Conservation (phyloP, 2,888 invertebrate genomes). For the Caenorhabditis becei region DNA sequence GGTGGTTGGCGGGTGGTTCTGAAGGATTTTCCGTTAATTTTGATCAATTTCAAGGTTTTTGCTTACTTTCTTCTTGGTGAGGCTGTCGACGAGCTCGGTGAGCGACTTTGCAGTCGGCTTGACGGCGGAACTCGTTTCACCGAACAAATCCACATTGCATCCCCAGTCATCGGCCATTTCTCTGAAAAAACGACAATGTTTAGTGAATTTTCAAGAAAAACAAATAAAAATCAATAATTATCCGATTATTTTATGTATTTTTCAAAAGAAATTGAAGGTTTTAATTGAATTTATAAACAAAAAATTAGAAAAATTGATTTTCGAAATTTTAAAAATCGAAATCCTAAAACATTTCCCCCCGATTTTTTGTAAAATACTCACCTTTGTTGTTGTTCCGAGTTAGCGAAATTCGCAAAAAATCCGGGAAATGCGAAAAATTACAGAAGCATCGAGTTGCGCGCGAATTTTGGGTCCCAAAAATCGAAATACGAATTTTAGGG, state of each 20-base stretch:
- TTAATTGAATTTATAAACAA: neutral
- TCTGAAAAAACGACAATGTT: slow-evolving; percentile 19
- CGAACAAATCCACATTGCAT: slow-evolving; percentile 62
- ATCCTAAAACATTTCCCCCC: slow-evolving; percentile 14
- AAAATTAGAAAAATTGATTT: neutral
- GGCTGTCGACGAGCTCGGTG: slow-evolving; percentile 55
- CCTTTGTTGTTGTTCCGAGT: slow-evolving; percentile 32
- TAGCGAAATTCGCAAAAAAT: slow-evolving; percentile 25
- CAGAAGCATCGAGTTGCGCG: slow-evolving; percentile 46
- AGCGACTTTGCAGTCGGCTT: slow-evolving; percentile 46
- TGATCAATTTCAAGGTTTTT: neutral
- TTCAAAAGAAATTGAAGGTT: neutral
- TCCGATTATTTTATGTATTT: too few species aligned
- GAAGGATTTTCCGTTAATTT: slow-evolving; percentile 2
- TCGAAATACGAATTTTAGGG: slow-evolving; percentile 40
- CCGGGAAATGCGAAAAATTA: slow-evolving; percentile 23
- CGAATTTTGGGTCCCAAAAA: slow-evolving; percentile 36
- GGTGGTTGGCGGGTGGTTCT: slow-evolving; percentile 29
- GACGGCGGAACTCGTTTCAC: slow-evolving; percentile 29
- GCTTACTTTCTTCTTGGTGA: slow-evolving; percentile 54
- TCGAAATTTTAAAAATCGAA: slow-evolving; percentile 1
- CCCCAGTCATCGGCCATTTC: slow-evolving; percentile 66
- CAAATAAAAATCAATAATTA: too few species aligned
- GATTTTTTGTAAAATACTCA: slow-evolving; percentile 2
- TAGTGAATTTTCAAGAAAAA: neutral